Percentiles rank a stretch among this genome's conserved stretches.
phyloP scores from a whole-genome alignment of 2,888 invertebrate species.

The Oscheius onirici region DNA sequence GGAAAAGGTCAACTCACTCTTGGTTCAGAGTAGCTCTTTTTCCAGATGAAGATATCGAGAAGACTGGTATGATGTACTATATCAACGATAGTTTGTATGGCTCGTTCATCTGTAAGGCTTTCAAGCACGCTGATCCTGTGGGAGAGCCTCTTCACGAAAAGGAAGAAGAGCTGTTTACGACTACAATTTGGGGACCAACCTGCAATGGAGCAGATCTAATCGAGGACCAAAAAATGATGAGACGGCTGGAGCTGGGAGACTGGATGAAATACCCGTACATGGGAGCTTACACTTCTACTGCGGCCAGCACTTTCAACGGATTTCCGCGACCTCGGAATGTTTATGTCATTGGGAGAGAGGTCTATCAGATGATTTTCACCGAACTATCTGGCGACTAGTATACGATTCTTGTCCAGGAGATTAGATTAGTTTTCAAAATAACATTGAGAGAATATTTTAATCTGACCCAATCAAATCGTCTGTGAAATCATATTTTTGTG shows the following conservation, averaged over 20 bases:
- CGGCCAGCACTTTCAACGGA: slow-evolving; percentile 93
- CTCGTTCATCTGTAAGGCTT: slow-evolving; percentile 95
- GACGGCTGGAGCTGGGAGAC: slow-evolving; percentile 83
- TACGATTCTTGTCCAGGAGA: too few species aligned
- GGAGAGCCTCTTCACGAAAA: slow-evolving; percentile 78
- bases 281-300: slow-evolving; percentile 96
- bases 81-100: slow-evolving; percentile 99
- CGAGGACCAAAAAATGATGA: slow-evolving; percentile 75
- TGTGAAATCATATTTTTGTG: too few species aligned
- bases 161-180: slow-evolving; percentile 22
- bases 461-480: too few species aligned
- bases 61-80: slow-evolving; percentile 79
- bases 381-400: too few species aligned
- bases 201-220: slow-evolving; percentile 91
- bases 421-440: too few species aligned
- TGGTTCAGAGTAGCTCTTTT: neutral
- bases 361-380: neutral
- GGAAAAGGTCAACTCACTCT: slow-evolving; percentile 41
- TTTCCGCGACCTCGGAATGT: slow-evolving; percentile 80
- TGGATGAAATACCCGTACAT: slow-evolving; percentile 92
- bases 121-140: slow-evolving; percentile 86
- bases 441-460: too few species aligned
- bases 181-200: slow-evolving; percentile 88
- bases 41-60: slow-evolving; percentile 35
- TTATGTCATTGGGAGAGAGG: slow-evolving; percentile 41